Base-by-base conservation (phyloP, 2,888 invertebrate species). In the Andrena hattorfiana region DNA sequence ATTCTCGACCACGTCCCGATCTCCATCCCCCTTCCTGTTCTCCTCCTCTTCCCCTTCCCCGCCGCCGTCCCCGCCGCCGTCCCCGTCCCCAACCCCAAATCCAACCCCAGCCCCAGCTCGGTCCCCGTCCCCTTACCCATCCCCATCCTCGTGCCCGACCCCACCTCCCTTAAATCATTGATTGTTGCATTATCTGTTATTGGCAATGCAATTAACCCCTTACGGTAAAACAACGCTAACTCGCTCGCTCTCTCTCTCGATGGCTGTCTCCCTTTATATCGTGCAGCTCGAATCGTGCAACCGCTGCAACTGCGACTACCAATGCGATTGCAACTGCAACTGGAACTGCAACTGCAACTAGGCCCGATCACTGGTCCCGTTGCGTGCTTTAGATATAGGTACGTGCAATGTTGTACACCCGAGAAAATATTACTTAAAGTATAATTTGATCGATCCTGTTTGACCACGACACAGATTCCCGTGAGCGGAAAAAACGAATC, bases 171-270 rank as follows among this genome's bases (percentile, higher is more conserved):
- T 93, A 94, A 94, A 93, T 94, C 93, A 94, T 93, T 92, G 93
- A 94, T 93, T 92, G 93, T 93, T 92, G 93, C 92, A 94, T 94
- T 94, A 94, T 93, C 94, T 93, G 93, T 93, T 94, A 94, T 93
- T 94, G 94, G 93, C 93, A 93, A 93, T 93, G 92, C 93, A 93
- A 94, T 93, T 93, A 93, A 93, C 91, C 93, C 93, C 92, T 93
- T 93, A 93, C 92, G 89, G 91, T 92, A 92, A 92, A 93, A 92
- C 91, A 92, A 88, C 89, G 86, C 80, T 70, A 72, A 79, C 85
- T 83, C 84, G 80, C 85, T 82, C 78, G 71, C 84, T 49, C 83
- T 28, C 49, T 20, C 59, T 13, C 35, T 28, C 48, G 13, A 32
- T 7, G 42, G 26, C 70, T 30, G 28, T 56, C 42, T n/a, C 32